A percentile compares a stretch with the other conserved stretches of the same genome.
Evolutionary conservation across 2,888 invertebrate species (phyloP).

Genomic region (Agrochola lychnidis): DNA sequence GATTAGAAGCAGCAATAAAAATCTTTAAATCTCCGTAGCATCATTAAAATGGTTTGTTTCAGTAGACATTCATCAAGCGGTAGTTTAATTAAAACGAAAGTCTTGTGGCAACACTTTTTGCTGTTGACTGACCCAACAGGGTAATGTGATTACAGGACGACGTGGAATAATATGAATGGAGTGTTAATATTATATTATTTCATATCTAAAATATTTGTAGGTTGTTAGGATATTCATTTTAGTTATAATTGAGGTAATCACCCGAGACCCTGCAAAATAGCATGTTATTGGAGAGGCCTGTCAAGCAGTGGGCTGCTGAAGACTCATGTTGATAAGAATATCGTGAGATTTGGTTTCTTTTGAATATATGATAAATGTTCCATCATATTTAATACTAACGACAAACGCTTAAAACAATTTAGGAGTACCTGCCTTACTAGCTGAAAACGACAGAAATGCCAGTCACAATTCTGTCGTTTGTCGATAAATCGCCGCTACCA

Average conservation of each 20-base stretch:
- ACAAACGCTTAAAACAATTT: not conserved
- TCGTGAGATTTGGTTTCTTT: not conserved
- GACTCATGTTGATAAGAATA: not conserved
- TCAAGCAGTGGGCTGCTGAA: not conserved
- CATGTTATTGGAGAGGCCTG: not conserved
- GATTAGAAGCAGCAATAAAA: slow-evolving; percentile 48
- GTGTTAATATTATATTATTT: slow-evolving; percentile 2
- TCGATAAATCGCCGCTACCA: not conserved
- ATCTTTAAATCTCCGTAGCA: slow-evolving; percentile 65
- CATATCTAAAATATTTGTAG: no score
- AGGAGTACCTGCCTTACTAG: not conserved
- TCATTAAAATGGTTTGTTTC: slow-evolving; percentile 76
- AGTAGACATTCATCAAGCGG: slow-evolving; percentile 75
- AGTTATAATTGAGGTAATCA: not conserved
- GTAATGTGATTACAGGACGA: slow-evolving; percentile 66
- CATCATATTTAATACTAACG: not conserved
- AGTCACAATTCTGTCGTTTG: not conserved
- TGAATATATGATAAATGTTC: not conserved
- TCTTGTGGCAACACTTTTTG: slow-evolving; percentile 71
- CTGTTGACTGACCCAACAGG: slow-evolving; percentile 72
- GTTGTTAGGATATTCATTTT: not conserved
- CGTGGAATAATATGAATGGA: slow-evolving; percentile 39
- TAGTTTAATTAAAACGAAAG: slow-evolving; percentile 79
- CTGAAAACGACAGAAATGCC: not conserved
- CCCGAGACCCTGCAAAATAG: not conserved